Evolutionary conservation across 1,140 invertebrate genomes (phyloP).

Genomic region (Eciton burchellii): DNA sequence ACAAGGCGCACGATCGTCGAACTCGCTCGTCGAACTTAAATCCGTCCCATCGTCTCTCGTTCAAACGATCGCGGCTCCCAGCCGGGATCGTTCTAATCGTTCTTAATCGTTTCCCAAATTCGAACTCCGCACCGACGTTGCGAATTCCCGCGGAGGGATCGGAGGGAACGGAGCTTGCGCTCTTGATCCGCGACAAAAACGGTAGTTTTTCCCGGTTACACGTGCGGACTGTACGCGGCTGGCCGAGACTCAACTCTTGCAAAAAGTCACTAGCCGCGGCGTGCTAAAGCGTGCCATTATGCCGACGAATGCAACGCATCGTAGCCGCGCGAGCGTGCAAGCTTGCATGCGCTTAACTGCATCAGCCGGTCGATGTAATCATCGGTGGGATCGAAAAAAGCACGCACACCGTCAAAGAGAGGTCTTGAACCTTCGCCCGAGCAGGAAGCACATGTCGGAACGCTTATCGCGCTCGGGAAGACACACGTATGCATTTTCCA

Average conservation of each 20-base stretch:
- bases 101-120: slow-evolving; percentile 2
- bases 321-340: slow-evolving; percentile 59
- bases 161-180: neutral
- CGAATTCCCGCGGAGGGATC: neutral
- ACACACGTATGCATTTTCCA: slow-evolving; percentile 63
- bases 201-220: slow-evolving; percentile 2
- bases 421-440: slow-evolving; percentile 1
- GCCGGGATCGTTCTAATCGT: too few species aligned
- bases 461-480: slow-evolving; percentile 6
- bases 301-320: slow-evolving; percentile 63
- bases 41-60: neutral
- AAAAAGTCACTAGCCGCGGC: slow-evolving; percentile 67
- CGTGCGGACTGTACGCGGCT: slow-evolving; percentile 11
- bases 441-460: slow-evolving; percentile 51
- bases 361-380: slow-evolving; percentile 50
- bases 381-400: slow-evolving; percentile 51
- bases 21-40: too few species aligned
- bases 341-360: slow-evolving; percentile 71
- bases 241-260: slow-evolving; percentile 43
- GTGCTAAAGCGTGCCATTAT: slow-evolving; percentile 67
- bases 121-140: neutral
- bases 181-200: neutral
- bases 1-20: too few species aligned
- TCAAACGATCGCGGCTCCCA: neutral
- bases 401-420: slow-evolving; percentile 70